Percentiles rank a stretch among this genome's conserved stretches.
Conservation (phyloP, 1,140 invertebrate species). For the Trichomalopsis sarcophagae region DNA sequence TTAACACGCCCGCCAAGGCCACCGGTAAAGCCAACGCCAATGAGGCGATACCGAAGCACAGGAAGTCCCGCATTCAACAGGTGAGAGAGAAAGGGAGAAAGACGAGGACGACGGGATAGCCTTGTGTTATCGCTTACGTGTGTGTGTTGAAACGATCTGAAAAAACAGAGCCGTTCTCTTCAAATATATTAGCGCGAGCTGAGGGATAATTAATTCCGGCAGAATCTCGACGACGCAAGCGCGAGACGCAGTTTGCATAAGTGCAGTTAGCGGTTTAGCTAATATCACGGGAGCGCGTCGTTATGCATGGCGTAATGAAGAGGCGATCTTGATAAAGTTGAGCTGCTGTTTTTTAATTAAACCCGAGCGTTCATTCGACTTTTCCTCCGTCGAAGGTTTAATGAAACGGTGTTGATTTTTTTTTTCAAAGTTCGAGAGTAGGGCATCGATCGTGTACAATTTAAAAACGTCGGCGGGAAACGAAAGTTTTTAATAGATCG, state of each 20-base stretch:
- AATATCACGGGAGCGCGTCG: not conserved
- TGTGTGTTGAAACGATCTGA: not conserved
- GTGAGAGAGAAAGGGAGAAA: conserved; percentile 65
- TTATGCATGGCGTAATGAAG: not conserved
- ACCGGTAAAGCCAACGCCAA: conserved; percentile 80
- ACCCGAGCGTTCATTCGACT: too few species aligned
- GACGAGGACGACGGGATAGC: not conserved
- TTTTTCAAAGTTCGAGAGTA: too few species aligned
- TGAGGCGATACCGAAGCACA: conserved; percentile 86
- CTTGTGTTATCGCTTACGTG: not conserved
- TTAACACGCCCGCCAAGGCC: conserved; percentile 61
- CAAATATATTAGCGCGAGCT: not conserved
- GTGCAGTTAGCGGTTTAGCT: conserved; percentile 27
- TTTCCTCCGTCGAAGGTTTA: too few species aligned
- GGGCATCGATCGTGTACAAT: too few species aligned
- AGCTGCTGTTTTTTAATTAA: too few species aligned
- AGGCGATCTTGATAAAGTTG: not conserved
- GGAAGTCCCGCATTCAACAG: conserved; percentile 91
- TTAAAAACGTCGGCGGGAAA: too few species aligned
- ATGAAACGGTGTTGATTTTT: too few species aligned
- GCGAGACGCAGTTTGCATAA: conserved; percentile 1
- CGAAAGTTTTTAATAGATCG: not conserved
- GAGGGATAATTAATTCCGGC: not conserved
- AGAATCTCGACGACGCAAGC: not conserved
- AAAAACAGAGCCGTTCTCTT: not conserved